Evolutionary conservation across 2,797 vertebrate species (phyloP), one percentile per base, ranked within the genome.

Genomic region (Falco berigora): DNA sequence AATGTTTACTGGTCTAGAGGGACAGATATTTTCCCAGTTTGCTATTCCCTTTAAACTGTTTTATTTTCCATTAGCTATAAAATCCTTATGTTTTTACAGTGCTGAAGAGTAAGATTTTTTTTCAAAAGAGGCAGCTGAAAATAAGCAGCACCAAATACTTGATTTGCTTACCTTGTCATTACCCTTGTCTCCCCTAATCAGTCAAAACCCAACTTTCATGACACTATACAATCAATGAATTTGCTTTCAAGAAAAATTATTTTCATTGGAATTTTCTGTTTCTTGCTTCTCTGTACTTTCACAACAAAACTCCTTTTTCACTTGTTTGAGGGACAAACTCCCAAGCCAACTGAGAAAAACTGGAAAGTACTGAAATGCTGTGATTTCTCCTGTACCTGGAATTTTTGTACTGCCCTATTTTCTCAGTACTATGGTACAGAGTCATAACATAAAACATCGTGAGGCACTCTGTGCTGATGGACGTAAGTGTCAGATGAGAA

Each of bases 51-150:
- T 96, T 86, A 88, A 86, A 88, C 46, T 75, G 67, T 90, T 94
- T 92, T 93, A 69, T 78, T 96, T 92, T 93, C 86, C 83, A 79
- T 81, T 92, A 78, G 66, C 77, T 92, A 84, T 81, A 93, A 94
- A 95, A 88, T 88, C 83, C 30, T 84, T 86, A 62, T 72, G 34
- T 90, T 95, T 96, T 85, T 59, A 88, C 47, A 76, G 83, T 42
- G 56, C 38, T 81, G 66, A 83, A 63, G 50, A 89, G 74, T 52
- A 82, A 89, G 7, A n/a, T 66, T 49, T 88, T 93, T 86, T 86
- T 74, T 56, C 38, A 71, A 53, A 82, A 69, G 34, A 78, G 49
- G 40, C 10, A 81, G 66, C 38, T 73, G 66, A 52, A 94, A 95
- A 86, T 38, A 52, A 63, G 67, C 86, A 73, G 22, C 32, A 62